phyloP scores from a whole-genome alignment of 2,888 invertebrate genomes.

The Lasioglossum vierecki region DNA sequence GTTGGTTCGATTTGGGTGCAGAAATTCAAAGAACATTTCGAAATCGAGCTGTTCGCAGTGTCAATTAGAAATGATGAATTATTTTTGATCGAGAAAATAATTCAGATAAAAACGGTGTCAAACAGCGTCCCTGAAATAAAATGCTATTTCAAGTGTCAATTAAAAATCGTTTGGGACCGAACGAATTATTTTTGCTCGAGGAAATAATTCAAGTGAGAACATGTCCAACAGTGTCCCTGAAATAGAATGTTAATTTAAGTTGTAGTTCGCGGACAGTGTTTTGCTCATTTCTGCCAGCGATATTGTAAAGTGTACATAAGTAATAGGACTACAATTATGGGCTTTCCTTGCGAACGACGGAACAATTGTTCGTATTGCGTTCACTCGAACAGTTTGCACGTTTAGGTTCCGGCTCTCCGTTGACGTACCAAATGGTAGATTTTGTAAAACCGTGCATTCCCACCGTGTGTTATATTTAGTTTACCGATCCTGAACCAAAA shows the following conservation, averaged over 20 bases:
- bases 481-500: background rate
- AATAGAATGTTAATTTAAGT: too few relatives aligned
- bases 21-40: background rate
- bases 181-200: too few relatives aligned
- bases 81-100: too few relatives aligned
- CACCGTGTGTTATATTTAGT: conserved; percentile 9
- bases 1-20: background rate
- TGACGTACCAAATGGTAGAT: conserved; percentile 5
- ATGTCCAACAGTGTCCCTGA: too few relatives aligned
- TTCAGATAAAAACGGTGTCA: too few relatives aligned
- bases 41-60: too few relatives aligned
- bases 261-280: background rate
- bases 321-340: background rate
- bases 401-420: conserved; percentile 27
- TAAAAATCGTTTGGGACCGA: background rate
- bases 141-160: background rate
- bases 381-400: background rate
- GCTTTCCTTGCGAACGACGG: background rate
- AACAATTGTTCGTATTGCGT: background rate
- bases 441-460: conserved; percentile 8
- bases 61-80: too few relatives aligned
- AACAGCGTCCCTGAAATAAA: background rate
- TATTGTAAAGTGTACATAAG: conserved; percentile 47
- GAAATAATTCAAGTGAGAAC: too few relatives aligned
- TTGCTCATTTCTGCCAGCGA: background rate